Evolutionary conservation across 2,888 invertebrate species (phyloP), one percentile per base, ranked within the genome.

Genomic region (Hyposoter didymator): DNA sequence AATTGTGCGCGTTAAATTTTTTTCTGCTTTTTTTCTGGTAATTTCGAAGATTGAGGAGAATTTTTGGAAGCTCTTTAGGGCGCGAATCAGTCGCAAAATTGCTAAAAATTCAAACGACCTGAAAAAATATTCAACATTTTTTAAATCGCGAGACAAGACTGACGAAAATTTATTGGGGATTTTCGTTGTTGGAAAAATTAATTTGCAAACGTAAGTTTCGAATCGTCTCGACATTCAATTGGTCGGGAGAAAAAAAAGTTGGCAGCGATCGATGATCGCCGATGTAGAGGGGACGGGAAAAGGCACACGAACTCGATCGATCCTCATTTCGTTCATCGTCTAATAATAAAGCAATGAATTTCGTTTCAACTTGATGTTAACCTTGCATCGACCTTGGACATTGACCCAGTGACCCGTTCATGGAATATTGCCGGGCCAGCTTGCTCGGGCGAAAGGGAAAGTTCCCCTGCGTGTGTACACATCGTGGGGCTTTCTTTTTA

Each of bases 371-470:
- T 64, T 75, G 8, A 74, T 70, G 52, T 52, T 43, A 67, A 17
- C 79, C 82, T 86, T 82, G 82, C 7, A 39, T 28, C 55, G 52
- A 84, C 74, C 80, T 86, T 86, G 81, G 80, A 72, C 78, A 49
- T 74, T 84, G 86, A 78, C 82, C 76, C 72, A 47, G 55, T 82
- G 64, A 84, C 81, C 52, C 35, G 43, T 78, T 62, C 35, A 47
- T 22, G 49, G 70, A 78, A 80, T 72, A 76, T 47, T 49, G 70
- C 55, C 52, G 66, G 49, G 19, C 70, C 47, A 35, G 39, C 14
- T 28, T 62, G 49, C 59, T 78, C 19, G 49, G 14, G 47, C 32
- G 67, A 78, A 73, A 78, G 73, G 28, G 70, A 78, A 78, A 78
- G 59, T 78, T 73, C 43, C 28, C 47, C 64, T 32, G 14, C 62